These are phyloP conservation scores for Sylvia borin DNA, from an alignment of 2,797 vertebrate genomes.

Conservation along the genomic window DNA sequence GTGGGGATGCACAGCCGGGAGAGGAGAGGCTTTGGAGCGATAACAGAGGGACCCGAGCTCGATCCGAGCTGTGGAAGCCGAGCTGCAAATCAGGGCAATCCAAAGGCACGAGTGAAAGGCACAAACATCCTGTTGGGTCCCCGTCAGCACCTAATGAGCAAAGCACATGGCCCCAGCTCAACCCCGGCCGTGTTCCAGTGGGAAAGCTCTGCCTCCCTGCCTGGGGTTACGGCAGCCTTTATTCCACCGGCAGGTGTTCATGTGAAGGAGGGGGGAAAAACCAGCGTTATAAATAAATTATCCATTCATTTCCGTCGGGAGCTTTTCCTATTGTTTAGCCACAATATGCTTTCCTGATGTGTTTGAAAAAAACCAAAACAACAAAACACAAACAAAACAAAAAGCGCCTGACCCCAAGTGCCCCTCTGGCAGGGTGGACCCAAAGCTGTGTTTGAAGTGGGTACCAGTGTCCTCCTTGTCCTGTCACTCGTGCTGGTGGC, in stretches of 20 bases:
- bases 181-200: background rate
- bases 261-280: background rate
- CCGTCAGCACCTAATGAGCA: background rate
- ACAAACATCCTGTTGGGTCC: conserved; percentile 43
- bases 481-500: background rate
- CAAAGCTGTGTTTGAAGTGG: background rate
- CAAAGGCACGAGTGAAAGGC: background rate
- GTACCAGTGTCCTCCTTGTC: background rate
- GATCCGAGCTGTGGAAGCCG: background rate
- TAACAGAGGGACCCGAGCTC: background rate
- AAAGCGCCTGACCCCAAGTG: background rate
- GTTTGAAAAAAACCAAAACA: too few relatives aligned
- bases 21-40: background rate
- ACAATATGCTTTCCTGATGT: conserved; percentile 44
- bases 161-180: background rate
- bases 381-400: background rate
- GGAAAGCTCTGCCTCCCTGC: conserved; percentile 11
- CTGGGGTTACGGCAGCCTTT: background rate
- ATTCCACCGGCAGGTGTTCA: conserved; percentile 38
- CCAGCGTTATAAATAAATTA: conserved; percentile 46
- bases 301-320: conserved; percentile 50
- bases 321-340: conserved; percentile 56
- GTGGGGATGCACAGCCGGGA: background rate
- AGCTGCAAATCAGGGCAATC: background rate
- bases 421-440: background rate